Conservation (phyloP, 2,888 invertebrate species). For the Mythimna lalbum region DNA sequence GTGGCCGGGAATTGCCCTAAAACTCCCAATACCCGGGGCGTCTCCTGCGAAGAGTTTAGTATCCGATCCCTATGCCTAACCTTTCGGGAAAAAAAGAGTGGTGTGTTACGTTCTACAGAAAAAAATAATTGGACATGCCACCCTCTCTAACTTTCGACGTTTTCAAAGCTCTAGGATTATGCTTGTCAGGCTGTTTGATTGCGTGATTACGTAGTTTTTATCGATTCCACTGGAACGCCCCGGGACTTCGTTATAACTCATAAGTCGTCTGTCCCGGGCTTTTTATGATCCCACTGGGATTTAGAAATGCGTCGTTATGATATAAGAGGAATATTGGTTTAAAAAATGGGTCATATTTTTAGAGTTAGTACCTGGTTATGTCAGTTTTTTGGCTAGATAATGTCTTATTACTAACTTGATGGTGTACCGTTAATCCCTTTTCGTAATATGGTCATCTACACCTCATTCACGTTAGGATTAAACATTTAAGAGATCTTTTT, state of each 20-base stretch:
- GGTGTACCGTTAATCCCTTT: not conserved
- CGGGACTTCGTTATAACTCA: conserved; percentile 41
- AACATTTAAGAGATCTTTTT: too few species aligned
- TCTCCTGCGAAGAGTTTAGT: too few species aligned
- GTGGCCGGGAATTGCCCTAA: too few species aligned
- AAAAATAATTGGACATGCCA: not conserved
- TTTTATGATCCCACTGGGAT: conserved; percentile 41
- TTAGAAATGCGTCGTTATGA: conserved; percentile 35
- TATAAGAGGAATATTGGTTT: conserved; percentile 9
- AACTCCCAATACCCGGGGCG: too few species aligned
- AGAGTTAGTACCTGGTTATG: not conserved
- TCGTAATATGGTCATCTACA: not conserved
- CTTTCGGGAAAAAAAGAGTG: not conserved
- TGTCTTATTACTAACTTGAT: not conserved
- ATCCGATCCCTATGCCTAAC: not conserved
- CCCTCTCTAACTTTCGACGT: conserved; percentile 3
- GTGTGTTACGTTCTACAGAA: not conserved
- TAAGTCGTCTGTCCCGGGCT: conserved; percentile 33
- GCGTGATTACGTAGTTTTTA: conserved; percentile 40
- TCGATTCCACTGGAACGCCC: conserved; percentile 38
- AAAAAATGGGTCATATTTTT: conserved; percentile 1
- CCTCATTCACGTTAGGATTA: too few species aligned
- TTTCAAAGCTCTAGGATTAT: conserved; percentile 9
- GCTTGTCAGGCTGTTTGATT: conserved; percentile 16
- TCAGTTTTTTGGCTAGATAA: not conserved